These are phyloP conservation scores for Garrulus glandarius DNA, from an alignment of 2,797 vertebrate genomes.

Conservation along the genomic window DNA sequence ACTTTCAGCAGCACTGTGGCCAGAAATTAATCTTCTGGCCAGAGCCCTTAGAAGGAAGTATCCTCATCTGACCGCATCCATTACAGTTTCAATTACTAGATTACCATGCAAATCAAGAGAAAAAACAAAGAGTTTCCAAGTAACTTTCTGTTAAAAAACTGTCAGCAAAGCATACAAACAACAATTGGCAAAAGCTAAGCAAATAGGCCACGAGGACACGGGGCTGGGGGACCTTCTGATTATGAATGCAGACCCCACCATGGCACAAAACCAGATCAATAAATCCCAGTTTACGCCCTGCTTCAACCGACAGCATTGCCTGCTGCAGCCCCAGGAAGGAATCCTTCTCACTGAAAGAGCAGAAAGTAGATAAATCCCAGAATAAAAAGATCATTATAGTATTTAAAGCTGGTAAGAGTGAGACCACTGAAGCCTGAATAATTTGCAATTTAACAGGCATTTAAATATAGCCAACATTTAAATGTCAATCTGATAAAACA, in stretches of 20 bases:
- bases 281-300: background rate
- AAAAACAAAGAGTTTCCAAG: constrained; percentile 11
- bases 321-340: background rate
- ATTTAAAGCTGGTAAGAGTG: background rate
- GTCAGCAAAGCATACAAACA: background rate
- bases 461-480: background rate
- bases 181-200: background rate
- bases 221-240: background rate
- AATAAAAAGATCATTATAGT: background rate
- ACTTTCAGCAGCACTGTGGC: background rate
- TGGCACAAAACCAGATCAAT: background rate
- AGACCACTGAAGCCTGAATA: background rate
- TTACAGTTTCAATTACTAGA: constrained; percentile 21
- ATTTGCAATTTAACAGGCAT: constrained; percentile 5
- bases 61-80: constrained; percentile 8
- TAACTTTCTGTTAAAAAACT: background rate
- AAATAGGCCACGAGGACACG: background rate
- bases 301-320: background rate
- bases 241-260: background rate
- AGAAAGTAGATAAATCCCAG: background rate
- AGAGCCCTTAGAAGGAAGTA: background rate
- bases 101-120: background rate
- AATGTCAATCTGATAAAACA: background rate
- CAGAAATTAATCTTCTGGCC: constrained; percentile 21
- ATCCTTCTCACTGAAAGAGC: background rate